These are phyloP conservation scores for Drosophila crucigera DNA, from an alignment of 2,888 invertebrate species.

Conservation along the genomic window DNA sequence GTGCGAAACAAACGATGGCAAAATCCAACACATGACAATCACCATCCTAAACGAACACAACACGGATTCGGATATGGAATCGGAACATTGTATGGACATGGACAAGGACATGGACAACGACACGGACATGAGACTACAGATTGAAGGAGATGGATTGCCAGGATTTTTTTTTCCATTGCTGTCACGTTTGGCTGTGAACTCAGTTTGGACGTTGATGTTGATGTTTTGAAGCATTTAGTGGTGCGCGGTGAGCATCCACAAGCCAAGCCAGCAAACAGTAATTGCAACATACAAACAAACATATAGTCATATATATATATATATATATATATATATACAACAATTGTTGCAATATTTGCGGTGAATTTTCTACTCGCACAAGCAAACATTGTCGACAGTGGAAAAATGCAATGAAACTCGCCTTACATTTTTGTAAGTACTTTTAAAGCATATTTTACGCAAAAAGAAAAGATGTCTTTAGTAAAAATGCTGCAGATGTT, in stretches of 20 bases:
- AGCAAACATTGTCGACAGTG: conserved; percentile 20
- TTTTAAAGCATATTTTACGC: background rate
- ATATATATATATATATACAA: background rate
- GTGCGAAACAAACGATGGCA: conserved; percentile 46
- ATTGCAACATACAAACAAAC: conserved; percentile 19
- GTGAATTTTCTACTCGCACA: conserved; percentile 33
- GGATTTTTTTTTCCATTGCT: background rate
- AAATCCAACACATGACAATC: conserved; percentile 42
- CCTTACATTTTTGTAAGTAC: background rate
- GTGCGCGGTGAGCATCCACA: conserved; percentile 25
- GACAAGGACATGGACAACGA: conserved; percentile 3
- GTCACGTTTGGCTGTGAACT: conserved; percentile 15
- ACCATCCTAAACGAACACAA: conserved; percentile 36
- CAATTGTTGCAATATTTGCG: conserved; percentile 53
- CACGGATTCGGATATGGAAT: conserved; percentile 21
- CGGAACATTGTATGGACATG: conserved; percentile 46
- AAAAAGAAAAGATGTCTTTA: background rate
- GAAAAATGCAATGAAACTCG: background rate
- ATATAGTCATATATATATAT: background rate
- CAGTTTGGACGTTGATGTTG: conserved; percentile 40
- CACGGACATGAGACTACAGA: background rate
- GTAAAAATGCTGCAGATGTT: background rate
- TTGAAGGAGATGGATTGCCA: background rate
- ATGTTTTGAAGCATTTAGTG: conserved; percentile 51
- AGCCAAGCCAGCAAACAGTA: conserved; percentile 32